A percentile compares a stretch with the other conserved stretches of the same genome.
Evolutionary conservation across 2,888 invertebrate species (phyloP).

Genomic region (Eudemis profundana): DNA sequence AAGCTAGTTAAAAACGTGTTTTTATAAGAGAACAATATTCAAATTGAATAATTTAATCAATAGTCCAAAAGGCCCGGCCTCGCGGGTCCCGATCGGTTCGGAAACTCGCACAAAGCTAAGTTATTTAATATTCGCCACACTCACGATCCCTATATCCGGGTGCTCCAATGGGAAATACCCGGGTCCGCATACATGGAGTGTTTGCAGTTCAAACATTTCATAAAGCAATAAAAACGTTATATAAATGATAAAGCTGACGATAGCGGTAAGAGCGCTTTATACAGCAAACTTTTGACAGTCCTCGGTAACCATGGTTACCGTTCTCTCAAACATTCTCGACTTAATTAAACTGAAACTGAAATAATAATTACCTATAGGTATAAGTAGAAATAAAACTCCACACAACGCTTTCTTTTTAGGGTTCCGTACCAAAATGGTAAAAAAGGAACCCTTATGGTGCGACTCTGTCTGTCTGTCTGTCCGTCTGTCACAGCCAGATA

Average conservation of each 20-base stretch:
- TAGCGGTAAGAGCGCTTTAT: background rate
- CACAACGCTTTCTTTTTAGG: no score
- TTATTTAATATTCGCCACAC: constrained; percentile 44
- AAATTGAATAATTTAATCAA: constrained; percentile 39
- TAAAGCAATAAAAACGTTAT: constrained; percentile 17
- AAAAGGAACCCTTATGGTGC: no score
- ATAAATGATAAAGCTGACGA: constrained; percentile 7
- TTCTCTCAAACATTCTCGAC: background rate
- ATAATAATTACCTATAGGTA: no score
- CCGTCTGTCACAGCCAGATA: no score
- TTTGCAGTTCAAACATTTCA: constrained; percentile 28
- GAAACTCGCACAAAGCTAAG: constrained; percentile 36
- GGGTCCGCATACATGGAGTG: constrained; percentile 23
- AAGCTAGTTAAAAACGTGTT: constrained; percentile 1
- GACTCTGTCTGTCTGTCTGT: no score
- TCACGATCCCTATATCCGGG: constrained; percentile 35
- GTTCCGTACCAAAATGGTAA: no score
- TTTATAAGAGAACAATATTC: constrained; percentile 25
- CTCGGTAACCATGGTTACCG: background rate
- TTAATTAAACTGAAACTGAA: no score
- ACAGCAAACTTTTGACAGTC: background rate
- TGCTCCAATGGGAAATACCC: constrained; percentile 41
- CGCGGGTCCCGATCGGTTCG: constrained; percentile 35
- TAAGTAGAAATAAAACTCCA: no score
- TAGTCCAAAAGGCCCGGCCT: constrained; percentile 30